These are phyloP conservation scores for Phoeniculus purpureus DNA, from an alignment of 2,797 vertebrate species.

Conservation along the genomic window DNA sequence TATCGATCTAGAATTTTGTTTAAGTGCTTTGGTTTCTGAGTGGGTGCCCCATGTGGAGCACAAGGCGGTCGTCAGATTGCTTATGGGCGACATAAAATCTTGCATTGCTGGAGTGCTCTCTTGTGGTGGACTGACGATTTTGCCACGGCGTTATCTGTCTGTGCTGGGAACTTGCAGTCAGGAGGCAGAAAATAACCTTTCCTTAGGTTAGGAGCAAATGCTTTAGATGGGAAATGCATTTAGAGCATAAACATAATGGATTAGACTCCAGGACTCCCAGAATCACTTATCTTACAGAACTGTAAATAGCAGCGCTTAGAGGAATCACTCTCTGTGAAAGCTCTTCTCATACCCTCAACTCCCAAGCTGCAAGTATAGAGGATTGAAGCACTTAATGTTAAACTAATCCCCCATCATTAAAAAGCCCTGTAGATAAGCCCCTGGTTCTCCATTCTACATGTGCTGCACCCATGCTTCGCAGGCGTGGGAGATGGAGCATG, in stretches of 20 bases:
- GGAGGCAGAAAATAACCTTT: not conserved
- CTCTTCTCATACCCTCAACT: conserved; percentile 48
- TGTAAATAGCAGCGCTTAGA: conserved; percentile 57
- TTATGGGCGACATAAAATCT: conserved; percentile 28
- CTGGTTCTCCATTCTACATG: not conserved
- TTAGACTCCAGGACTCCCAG: conserved; percentile 45
- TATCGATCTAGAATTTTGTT: conserved; percentile 47
- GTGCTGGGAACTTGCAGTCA: conserved; percentile 4
- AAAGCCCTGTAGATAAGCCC: conserved; percentile 54
- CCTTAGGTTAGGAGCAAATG: conserved; percentile 44
- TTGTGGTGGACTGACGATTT: conserved; percentile 71
- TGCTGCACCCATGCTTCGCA: not conserved
- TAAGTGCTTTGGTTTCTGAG: conserved; percentile 44
- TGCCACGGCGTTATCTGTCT: conserved; percentile 34
- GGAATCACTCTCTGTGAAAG: conserved; percentile 59
- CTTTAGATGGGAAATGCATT: conserved; percentile 48
- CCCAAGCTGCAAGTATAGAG: conserved; percentile 19
- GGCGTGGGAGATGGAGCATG: conserved; percentile 14
- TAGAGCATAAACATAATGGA: conserved; percentile 52
- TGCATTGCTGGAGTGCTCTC: conserved; percentile 72
- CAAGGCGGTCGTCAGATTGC: conserved; percentile 18
- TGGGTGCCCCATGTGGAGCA: not conserved
- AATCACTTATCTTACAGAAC: conserved; percentile 39
- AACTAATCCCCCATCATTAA: conserved; percentile 65
- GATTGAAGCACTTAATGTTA: conserved; percentile 66